These are phyloP conservation scores for Capitulum mitella DNA, from an alignment of 2,888 invertebrate species.

Conservation along the genomic window DNA sequence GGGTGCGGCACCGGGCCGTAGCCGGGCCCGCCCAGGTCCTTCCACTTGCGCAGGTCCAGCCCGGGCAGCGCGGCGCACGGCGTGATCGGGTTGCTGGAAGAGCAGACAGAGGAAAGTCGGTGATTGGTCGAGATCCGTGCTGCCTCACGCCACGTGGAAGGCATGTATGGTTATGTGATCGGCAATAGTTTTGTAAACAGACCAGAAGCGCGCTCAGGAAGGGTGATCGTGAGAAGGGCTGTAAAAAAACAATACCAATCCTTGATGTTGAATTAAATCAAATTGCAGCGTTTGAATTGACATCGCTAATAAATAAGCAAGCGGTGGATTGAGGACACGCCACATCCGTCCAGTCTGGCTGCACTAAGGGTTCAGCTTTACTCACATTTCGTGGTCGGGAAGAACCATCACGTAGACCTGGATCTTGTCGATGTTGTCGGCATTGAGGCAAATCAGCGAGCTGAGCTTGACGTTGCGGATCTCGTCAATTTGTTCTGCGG, in stretches of 20 bases:
- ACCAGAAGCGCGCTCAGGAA: too few relatives aligned
- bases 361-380: constrained; percentile 27
- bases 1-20: not conserved
- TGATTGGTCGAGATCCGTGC: too few relatives aligned
- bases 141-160: too few relatives aligned
- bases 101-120: too few relatives aligned
- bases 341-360: too few relatives aligned
- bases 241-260: too few relatives aligned
- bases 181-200: too few relatives aligned
- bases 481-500: constrained; percentile 45
- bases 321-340: constrained; percentile 27
- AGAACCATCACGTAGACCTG: constrained; percentile 47
- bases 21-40: constrained; percentile 49
- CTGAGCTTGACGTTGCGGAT: constrained; percentile 45
- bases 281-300: too few relatives aligned
- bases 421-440: constrained; percentile 45
- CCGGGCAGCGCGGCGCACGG: constrained; percentile 81
- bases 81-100: constrained; percentile 77
- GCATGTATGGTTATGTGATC: too few relatives aligned
- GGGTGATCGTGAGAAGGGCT: too few relatives aligned
- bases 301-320: too few relatives aligned
- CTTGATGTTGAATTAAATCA: too few relatives aligned
- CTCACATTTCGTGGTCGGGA: constrained; percentile 46
- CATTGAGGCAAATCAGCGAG: constrained; percentile 46
- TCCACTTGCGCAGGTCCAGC: constrained; percentile 85